Percentiles rank a stretch among this genome's conserved stretches.
Evolutionary conservation across 2,797 vertebrate species (phyloP).

Genomic region (Atherinosoma microstoma): DNA sequence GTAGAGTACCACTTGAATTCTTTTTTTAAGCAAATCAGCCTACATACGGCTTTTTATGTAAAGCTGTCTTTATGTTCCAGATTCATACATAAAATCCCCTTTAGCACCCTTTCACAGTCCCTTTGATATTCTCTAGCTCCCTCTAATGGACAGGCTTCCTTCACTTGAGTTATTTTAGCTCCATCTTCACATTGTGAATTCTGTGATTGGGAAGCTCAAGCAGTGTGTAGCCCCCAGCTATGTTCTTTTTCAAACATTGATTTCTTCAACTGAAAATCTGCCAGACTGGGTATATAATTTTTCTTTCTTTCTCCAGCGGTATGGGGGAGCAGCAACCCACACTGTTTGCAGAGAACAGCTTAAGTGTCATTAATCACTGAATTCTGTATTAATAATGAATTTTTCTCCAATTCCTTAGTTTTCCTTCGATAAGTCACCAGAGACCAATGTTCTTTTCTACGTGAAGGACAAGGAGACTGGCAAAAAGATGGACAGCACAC

Average conservation of each 20-base stretch:
- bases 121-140: conserved; percentile 78
- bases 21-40: conserved; percentile 14
- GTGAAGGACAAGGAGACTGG: conserved; percentile 85
- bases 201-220: conserved; percentile 70
- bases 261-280: conserved; percentile 74
- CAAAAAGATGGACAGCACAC: conserved; percentile 94
- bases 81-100: conserved; percentile 37
- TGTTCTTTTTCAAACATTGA: conserved; percentile 75
- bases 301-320: conserved; percentile 43
- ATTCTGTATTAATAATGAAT: conserved; percentile 75
- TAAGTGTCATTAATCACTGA: conserved; percentile 75
- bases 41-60: conserved; percentile 13
- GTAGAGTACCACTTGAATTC: conserved; percentile 11
- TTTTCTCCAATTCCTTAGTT: conserved; percentile 83
- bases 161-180: conserved; percentile 51
- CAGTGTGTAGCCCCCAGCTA: conserved; percentile 68
- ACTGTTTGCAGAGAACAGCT: conserved; percentile 63
- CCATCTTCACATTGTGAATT: conserved; percentile 47
- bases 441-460: conserved; percentile 89
- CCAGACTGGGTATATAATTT: conserved; percentile 65
- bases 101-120: conserved; percentile 22
- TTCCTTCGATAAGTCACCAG: conserved; percentile 87
- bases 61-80: conserved; percentile 28
- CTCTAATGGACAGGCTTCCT: conserved; percentile 75
- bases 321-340: conserved; percentile 61